These are phyloP conservation scores for Dicrostonyx torquatus DNA, from an alignment of 2,797 vertebrate genomes.

Conservation along the genomic window DNA sequence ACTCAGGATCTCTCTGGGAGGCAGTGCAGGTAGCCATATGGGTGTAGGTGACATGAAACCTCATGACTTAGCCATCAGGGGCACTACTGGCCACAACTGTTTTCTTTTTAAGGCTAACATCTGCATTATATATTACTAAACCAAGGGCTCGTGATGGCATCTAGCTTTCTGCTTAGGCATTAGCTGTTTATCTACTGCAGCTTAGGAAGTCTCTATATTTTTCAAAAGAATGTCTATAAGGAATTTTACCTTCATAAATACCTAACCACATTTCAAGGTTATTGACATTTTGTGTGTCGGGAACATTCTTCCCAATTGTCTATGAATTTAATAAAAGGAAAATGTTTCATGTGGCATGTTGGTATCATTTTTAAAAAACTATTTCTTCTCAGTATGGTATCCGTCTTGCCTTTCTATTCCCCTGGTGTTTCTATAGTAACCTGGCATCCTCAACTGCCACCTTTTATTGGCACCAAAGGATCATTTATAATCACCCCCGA, in stretches of 20 bases:
- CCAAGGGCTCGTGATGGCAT: accelerated
- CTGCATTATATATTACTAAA: background rate
- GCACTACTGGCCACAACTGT: background rate
- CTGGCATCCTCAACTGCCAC: slow-evolving; percentile 77
- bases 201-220: background rate
- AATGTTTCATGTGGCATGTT: slow-evolving; percentile 30
- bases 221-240: background rate
- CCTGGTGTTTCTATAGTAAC: slow-evolving; percentile 85
- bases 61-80: background rate
- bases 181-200: background rate
- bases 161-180: background rate
- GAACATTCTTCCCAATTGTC: background rate
- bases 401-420: slow-evolving; percentile 69
- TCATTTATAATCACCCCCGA: slow-evolving; percentile 73
- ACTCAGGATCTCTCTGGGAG: background rate
- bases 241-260: slow-evolving; percentile 29
- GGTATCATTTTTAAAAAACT: slow-evolving; percentile 60
- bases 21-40: background rate
- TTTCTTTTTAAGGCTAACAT: background rate
- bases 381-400: slow-evolving; percentile 64
- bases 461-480: slow-evolving; percentile 76
- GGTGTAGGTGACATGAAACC: background rate
- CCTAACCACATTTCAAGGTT: slow-evolving; percentile 48
- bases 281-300: slow-evolving; percentile 35
- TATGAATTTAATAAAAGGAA: slow-evolving; percentile 44